phyloP scores from a whole-genome alignment of 2,888 invertebrate species.

The Villa cingulata region DNA sequence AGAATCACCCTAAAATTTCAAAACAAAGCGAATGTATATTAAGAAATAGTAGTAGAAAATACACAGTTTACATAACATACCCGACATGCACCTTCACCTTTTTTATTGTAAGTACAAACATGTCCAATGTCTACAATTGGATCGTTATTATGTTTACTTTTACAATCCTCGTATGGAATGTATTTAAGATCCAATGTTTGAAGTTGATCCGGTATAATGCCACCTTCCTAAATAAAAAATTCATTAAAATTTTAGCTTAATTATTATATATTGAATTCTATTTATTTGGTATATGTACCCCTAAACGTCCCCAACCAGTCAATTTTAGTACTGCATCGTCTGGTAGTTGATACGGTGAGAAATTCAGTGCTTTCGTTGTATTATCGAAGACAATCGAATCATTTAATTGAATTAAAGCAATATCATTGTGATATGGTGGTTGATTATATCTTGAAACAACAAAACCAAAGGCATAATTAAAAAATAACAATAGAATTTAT shows the following conservation, averaged over 20 bases:
- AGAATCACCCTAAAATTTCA: slow-evolving; percentile 19
- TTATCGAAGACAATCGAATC: slow-evolving; percentile 40
- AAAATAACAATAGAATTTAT: too few species aligned
- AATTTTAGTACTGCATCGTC: slow-evolving; percentile 40
- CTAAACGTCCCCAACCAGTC: slow-evolving; percentile 49
- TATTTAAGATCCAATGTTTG: slow-evolving; percentile 44
- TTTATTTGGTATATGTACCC: neutral
- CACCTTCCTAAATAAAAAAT: slow-evolving; percentile 24
- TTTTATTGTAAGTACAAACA: slow-evolving; percentile 44
- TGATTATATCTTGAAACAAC: neutral
- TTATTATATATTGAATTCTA: neutral
- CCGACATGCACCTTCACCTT: slow-evolving; percentile 40
- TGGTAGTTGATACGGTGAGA: slow-evolving; percentile 39
- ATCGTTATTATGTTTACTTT: slow-evolving; percentile 37
- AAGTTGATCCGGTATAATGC: slow-evolving; percentile 41
- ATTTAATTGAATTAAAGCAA: slow-evolving; percentile 49
- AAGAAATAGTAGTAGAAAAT: neutral
- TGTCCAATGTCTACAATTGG: slow-evolving; percentile 42
- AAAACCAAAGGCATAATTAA: too few species aligned
- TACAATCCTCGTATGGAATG: slow-evolving; percentile 43
- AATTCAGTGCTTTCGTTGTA: slow-evolving; percentile 41
- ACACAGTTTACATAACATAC: neutral
- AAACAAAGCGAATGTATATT: neutral
- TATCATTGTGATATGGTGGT: slow-evolving; percentile 43
- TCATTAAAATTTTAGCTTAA: neutral